Base-by-base conservation (phyloP, 1,140 invertebrate species). In the Rhagoletis pomonella region DNA sequence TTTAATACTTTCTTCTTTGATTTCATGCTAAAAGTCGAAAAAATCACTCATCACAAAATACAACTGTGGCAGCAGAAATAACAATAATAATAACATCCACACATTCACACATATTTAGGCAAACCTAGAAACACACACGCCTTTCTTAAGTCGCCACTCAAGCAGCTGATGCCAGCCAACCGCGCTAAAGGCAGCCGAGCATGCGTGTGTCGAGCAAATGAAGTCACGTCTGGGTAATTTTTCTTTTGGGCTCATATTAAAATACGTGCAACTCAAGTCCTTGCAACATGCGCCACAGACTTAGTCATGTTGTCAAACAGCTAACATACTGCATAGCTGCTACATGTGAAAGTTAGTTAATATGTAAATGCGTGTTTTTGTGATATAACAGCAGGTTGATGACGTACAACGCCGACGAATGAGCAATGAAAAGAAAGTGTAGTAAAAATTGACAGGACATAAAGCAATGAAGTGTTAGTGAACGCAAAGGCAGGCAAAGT, bases 211-310 rank as follows among this genome's bases (percentile, higher is more conserved):
- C n/a, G 39, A 19, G 88, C 89, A 92, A 92, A 92, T 92, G 91
- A 92, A 92, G 91, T 92, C 91, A 92, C 91, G 91, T 92, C 90
- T 90, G 89, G 90, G 90, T 89, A 91, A 92, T 92, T 91, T 92
- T 92, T 92, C 91, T 91, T 92, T 92, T 89, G 91, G 90, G 89
- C 91, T 73, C 90, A 92, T 92, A 92, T 92, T 92, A 92, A 92
- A 90, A 92, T 92, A 92, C 91, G 91, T 92, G 91, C 89, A 73
- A 73, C 67, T 2, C 3, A 17, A 42, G 39, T 17, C 67, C 42
- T 73, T 73, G 90, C 90, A 89, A 64, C 85, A 65, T 69, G 44
- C 58, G 39, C 39, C 47, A 64, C 14, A 86, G 17, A 86, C 19
- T 62, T 39, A 73, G 67, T 44, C 67, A 44, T 14, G 44, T 44